These are phyloP conservation scores for Campoplex nolae DNA, from an alignment of 2,888 invertebrate species.

Conservation along the genomic window DNA sequence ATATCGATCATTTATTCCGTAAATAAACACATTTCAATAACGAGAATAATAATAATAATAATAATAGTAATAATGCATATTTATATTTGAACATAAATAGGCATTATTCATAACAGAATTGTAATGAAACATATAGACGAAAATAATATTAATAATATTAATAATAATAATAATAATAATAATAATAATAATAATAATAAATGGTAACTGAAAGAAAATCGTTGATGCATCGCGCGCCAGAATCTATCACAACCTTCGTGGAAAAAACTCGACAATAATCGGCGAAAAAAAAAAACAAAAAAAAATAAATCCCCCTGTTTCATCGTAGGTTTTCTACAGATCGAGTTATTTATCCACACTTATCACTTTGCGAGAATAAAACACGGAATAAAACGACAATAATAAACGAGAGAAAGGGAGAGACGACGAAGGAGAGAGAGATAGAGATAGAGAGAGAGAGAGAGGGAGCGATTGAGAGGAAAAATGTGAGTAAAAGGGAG, in stretches of 20 bases:
- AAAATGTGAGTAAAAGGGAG: background rate
- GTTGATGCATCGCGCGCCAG: conserved; percentile 66
- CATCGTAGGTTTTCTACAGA: conserved; percentile 11
- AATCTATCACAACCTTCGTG: conserved; percentile 67
- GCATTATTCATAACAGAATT: conserved; percentile 58
- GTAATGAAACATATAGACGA: conserved; percentile 63
- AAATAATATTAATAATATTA: conserved; percentile 62
- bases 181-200: conserved; percentile 63
- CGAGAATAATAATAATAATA: conserved; percentile 60
- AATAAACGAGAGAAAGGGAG: conserved; percentile 44
- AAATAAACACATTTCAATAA: conserved; percentile 67
- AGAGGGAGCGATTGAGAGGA: background rate
- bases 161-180: conserved; percentile 59
- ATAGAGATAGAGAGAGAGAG: background rate
- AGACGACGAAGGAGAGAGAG: background rate
- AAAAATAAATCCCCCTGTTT: background rate
- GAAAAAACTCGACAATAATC: conserved; percentile 60
- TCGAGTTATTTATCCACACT: conserved; percentile 57
- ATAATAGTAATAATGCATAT: conserved; percentile 32
- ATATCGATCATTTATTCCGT: conserved; percentile 65
- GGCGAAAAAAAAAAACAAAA: background rate
- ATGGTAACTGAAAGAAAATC: conserved; percentile 67
- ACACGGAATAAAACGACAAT: conserved; percentile 46
- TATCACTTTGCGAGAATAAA: conserved; percentile 61
- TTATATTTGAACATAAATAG: conserved; percentile 42